Conservation (phyloP, 2,113 vertebrate genomes). For the Anolis sagrei region DNA sequence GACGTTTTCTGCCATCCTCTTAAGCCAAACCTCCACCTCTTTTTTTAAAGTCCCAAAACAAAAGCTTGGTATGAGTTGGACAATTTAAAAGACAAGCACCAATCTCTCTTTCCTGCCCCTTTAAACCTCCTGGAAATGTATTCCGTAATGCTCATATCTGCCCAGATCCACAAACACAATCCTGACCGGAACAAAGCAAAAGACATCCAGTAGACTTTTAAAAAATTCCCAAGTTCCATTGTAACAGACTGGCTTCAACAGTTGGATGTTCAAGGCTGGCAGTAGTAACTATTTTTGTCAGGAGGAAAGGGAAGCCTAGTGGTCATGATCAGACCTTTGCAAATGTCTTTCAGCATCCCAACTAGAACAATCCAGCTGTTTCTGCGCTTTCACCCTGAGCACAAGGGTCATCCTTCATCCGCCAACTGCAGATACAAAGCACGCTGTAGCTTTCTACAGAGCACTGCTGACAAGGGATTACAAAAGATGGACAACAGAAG, state of each 20-base stretch:
- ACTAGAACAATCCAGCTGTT: background rate
- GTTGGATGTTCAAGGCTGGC: background rate
- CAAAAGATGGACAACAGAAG: background rate
- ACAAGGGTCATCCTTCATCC: background rate
- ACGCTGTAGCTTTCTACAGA: background rate
- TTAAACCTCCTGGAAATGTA: background rate
- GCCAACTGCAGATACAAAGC: background rate
- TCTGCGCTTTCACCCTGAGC: background rate
- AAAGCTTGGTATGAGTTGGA: background rate
- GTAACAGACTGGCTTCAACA: background rate
- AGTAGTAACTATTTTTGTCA: background rate
- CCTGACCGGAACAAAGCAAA: background rate
- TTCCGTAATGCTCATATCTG: background rate
- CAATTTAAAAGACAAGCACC: background rate
- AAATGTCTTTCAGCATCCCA: background rate
- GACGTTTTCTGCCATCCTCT: background rate
- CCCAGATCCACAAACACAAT: too few species aligned
- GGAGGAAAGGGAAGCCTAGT: background rate
- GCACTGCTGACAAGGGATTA: background rate
- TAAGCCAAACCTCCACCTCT: background rate
- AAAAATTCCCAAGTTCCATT: background rate
- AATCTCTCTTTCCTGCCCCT: background rate
- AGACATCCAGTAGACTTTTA: background rate
- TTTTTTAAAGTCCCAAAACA: background rate
- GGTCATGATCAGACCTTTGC: constrained; percentile 1